Evolutionary conservation across 2,113 vertebrate genomes (phyloP).

Genomic region (Scopus umbretta): DNA sequence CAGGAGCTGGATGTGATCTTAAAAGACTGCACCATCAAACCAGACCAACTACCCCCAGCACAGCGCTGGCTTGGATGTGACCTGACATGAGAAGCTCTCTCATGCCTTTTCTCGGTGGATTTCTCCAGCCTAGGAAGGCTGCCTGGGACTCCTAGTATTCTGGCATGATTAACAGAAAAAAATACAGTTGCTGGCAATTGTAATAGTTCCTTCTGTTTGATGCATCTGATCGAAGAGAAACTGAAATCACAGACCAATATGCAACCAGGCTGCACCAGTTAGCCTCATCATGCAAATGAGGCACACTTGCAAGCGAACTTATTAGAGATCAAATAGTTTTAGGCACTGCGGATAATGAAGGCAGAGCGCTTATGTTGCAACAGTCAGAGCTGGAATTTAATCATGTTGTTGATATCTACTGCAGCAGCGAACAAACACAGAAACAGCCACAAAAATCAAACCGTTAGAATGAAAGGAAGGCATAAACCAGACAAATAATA

Average conservation of each 20-base stretch:
- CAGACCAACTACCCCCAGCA: neutral
- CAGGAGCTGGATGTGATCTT: neutral
- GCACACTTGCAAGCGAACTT: constrained; percentile 55
- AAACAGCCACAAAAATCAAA: constrained; percentile 58
- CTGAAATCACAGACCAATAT: constrained; percentile 52
- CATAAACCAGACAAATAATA: constrained; percentile 13
- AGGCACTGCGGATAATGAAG: constrained; percentile 50
- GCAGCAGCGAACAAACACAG: constrained; percentile 25
- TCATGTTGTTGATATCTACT: constrained; percentile 51
- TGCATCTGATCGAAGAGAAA: constrained; percentile 34
- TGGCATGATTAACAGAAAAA: constrained; percentile 26
- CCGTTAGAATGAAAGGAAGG: constrained; percentile 9
- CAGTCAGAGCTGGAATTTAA: constrained; percentile 57
- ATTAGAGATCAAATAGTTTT: constrained; percentile 66
- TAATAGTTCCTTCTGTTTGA: constrained; percentile 40
- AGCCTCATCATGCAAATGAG: constrained; percentile 61
- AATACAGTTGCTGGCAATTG: constrained; percentile 19
- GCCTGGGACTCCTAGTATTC: neutral
- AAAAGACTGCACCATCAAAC: neutral
- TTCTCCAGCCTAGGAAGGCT: neutral
- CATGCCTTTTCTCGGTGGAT: neutral
- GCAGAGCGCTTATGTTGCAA: constrained; percentile 39
- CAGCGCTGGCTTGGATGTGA: neutral
- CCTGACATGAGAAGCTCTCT: neutral
- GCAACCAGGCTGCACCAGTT: constrained; percentile 60